These are phyloP conservation scores for Hemibagrus wyckioides DNA, from an alignment of 2,113 vertebrate species.

Conservation along the genomic window DNA sequence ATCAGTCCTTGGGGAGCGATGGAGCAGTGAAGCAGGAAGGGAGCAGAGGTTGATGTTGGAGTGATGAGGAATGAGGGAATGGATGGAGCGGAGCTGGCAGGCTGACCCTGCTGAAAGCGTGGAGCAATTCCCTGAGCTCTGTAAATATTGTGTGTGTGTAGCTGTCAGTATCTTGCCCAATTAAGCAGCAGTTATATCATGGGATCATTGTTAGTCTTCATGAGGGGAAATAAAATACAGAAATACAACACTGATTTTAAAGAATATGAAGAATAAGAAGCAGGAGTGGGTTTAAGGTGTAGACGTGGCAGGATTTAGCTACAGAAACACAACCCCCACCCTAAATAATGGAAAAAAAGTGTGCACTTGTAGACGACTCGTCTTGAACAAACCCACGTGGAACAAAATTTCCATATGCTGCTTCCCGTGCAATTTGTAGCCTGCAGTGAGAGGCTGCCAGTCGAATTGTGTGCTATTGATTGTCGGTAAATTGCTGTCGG, in stretches of 20 bases:
- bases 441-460: constrained; percentile 39
- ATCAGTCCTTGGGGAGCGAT: background rate
- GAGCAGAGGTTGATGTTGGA: constrained; percentile 26
- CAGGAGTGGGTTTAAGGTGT: background rate
- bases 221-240: background rate
- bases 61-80: constrained; percentile 1
- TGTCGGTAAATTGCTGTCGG: constrained; percentile 44
- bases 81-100: background rate
- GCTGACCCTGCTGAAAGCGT: constrained; percentile 3
- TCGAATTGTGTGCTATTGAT: constrained; percentile 55
- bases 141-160: background rate
- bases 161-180: background rate
- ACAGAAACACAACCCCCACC: background rate
- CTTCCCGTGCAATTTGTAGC: constrained; percentile 45
- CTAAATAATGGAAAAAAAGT: background rate
- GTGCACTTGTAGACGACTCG: constrained; percentile 35
- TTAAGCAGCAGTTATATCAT: background rate
- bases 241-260: background rate
- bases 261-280: background rate
- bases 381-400: constrained; percentile 61
- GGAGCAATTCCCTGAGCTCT: background rate
- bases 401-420: constrained; percentile 50
- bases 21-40: constrained; percentile 8
- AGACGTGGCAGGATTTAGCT: constrained; percentile 16
- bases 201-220: background rate